These are phyloP conservation scores for Pterostichus madidus DNA, from an alignment of 2,888 invertebrate genomes.

Conservation along the genomic window DNA sequence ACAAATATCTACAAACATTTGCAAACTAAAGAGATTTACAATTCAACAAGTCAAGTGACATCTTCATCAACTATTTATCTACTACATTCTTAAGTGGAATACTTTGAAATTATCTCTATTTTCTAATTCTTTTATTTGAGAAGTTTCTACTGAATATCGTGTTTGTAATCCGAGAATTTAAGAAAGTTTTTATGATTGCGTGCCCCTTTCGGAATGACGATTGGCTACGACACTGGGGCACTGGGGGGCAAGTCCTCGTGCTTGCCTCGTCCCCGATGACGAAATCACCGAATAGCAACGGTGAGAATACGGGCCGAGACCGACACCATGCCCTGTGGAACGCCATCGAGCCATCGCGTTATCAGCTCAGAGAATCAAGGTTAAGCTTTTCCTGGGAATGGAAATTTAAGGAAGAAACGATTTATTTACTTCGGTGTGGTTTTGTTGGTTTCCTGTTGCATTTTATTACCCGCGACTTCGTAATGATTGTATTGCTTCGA, in stretches of 20 bases:
- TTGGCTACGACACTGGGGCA: not conserved
- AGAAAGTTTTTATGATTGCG: slow-evolving; percentile 21
- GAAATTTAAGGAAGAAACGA: slow-evolving; percentile 47
- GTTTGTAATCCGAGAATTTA: slow-evolving; percentile 12
- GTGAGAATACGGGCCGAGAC: not conserved
- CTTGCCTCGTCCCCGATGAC: slow-evolving; percentile 9
- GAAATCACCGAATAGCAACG: not conserved
- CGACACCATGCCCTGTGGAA: slow-evolving; percentile 8
- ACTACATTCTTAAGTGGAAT: too few species aligned
- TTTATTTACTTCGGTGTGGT: slow-evolving; percentile 28
- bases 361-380: slow-evolving; percentile 37
- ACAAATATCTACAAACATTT: too few species aligned
- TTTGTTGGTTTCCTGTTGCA: slow-evolving; percentile 49
- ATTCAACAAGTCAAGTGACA: too few species aligned
- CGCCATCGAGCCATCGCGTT: slow-evolving; percentile 28
- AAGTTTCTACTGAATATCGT: not conserved
- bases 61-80: too few species aligned
- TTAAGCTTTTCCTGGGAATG: slow-evolving; percentile 45
- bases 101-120: too few species aligned
- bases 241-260: not conserved
- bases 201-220: slow-evolving; percentile 10
- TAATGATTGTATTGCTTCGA: slow-evolving; percentile 4
- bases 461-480: slow-evolving; percentile 15
- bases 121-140: too few species aligned
- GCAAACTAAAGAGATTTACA: too few species aligned